Conservation (phyloP, 35 echinoderm and acorn worm genomes). For the Apostichopus japonicus region DNA sequence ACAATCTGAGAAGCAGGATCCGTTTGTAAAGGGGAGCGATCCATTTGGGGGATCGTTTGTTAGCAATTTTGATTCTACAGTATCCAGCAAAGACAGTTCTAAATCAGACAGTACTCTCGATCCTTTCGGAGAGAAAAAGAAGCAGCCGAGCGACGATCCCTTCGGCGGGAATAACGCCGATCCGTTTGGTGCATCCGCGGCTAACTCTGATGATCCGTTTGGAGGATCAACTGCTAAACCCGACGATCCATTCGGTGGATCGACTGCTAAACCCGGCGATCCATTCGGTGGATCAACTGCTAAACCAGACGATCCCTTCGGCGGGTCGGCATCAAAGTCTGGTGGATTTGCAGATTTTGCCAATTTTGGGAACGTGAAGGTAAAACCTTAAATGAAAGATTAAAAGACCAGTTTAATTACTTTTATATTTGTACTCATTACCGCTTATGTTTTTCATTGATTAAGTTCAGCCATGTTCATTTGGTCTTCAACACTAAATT, state of each 20-base stretch:
- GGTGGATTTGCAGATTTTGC: constrained; percentile 94
- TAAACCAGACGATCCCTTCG: constrained; percentile 44
- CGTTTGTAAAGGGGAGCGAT: constrained; percentile 67
- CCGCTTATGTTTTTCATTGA: too few species aligned
- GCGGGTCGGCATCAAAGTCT: constrained; percentile 10
- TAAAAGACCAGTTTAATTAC: too few species aligned
- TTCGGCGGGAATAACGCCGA: constrained; percentile 30
- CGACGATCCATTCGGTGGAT: constrained; percentile 36
- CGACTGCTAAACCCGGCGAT: constrained; percentile 36
- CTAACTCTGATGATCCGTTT: constrained; percentile 57
- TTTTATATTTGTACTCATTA: too few species aligned
- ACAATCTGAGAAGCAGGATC: constrained; percentile 60
- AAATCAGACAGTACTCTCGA: constrained; percentile 51
- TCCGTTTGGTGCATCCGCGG: constrained; percentile 34
- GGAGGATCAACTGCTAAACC: constrained; percentile 11
- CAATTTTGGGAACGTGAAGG: constrained; percentile 86
- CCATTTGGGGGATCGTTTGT: constrained; percentile 29
- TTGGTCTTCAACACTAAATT: too few species aligned
- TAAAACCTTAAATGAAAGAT: constrained; percentile 32
- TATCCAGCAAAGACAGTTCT: constrained; percentile 21
- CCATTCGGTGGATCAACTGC: constrained; percentile 46
- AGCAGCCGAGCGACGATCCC: neutral
- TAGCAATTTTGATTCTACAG: constrained; percentile 38
- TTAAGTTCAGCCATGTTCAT: too few species aligned
- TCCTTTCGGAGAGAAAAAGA: constrained; percentile 52